phyloP scores from a whole-genome alignment of 2,113 vertebrate genomes.

The Sinosuthora webbiana region DNA sequence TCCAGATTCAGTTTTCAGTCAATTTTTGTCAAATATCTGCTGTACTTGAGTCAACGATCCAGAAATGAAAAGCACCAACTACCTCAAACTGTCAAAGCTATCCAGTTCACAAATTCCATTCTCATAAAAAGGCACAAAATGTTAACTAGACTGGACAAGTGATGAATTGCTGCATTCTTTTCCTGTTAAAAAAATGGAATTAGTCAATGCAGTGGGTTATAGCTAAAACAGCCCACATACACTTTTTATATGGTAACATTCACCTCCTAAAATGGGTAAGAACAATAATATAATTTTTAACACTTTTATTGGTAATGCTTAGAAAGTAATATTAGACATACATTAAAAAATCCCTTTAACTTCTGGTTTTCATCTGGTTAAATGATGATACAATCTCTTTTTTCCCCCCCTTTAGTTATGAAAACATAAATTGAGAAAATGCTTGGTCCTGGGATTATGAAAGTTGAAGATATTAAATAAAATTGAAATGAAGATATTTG shows the following conservation, averaged over 20 bases:
- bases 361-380: background rate
- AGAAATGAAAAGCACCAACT: conserved; percentile 34
- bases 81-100: conserved; percentile 16
- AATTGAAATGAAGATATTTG: background rate
- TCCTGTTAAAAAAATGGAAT: conserved; percentile 2
- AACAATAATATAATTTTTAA: background rate
- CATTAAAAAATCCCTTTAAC: background rate
- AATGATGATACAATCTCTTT: background rate
- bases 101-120: background rate
- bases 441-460: background rate
- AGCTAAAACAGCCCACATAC: background rate
- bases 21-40: conserved; percentile 5
- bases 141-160: conserved; percentile 16
- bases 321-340: background rate
- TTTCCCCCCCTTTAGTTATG: background rate
- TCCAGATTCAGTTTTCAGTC: conserved; percentile 17
- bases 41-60: conserved; percentile 1
- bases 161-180: conserved; percentile 33
- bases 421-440: background rate
- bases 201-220: background rate
- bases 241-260: background rate
- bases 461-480: background rate
- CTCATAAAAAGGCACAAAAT: background rate
- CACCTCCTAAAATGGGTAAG: background rate
- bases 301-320: background rate